Conservation (phyloP, 2,797 vertebrate genomes). For the Amazona ochrocephala region DNA sequence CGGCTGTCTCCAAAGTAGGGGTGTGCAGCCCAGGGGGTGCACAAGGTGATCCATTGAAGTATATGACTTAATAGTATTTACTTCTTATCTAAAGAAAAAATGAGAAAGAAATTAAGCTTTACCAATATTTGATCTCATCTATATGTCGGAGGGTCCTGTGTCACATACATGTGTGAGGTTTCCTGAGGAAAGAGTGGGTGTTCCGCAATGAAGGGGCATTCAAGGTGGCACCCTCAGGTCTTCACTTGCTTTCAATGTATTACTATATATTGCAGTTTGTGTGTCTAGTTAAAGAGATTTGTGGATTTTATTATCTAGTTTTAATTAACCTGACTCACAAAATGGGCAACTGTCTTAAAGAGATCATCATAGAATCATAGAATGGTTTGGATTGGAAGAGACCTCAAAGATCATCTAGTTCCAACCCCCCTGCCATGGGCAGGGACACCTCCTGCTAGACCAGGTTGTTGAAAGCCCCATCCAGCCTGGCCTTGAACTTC, state of each 20-base stretch:
- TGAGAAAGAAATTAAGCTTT: background rate
- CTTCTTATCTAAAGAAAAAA: background rate
- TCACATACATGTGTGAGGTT: rapidly evolving
- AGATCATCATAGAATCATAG: background rate
- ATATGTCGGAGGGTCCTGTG: background rate
- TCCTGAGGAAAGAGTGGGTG: background rate
- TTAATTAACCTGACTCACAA: background rate
- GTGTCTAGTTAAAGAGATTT: background rate
- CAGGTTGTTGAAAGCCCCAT: background rate
- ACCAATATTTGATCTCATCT: background rate
- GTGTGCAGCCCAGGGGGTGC: background rate
- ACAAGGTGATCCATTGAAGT: background rate
- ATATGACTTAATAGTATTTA: background rate
- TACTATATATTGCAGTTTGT: background rate
- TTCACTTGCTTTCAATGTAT: background rate
- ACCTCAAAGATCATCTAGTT: background rate
- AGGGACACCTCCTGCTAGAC: background rate
- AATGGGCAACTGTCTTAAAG: background rate
- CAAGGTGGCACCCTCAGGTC: background rate
- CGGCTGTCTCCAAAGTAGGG: background rate
- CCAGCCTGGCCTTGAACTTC: background rate
- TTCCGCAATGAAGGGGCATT: background rate
- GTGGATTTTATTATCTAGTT: background rate
- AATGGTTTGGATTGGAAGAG: background rate
- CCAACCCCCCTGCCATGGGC: background rate